A percentile compares a stretch with the other conserved stretches of the same genome.
Conservation (phyloP, 2,113 vertebrate species). For the Agelaius tricolor region DNA sequence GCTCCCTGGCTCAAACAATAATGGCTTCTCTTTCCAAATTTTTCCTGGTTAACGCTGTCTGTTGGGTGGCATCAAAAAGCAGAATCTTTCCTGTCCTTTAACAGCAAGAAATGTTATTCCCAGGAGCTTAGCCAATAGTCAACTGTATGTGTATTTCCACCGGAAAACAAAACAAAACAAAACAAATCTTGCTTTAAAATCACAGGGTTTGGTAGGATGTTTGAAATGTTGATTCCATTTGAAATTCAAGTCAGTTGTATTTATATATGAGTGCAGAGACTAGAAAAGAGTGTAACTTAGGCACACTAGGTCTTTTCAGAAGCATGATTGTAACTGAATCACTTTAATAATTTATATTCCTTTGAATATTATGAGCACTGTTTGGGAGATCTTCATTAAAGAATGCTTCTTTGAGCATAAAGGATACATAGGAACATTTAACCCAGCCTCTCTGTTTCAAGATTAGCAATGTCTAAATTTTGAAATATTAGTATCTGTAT, state of each 20-base stretch:
- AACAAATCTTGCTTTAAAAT: neutral
- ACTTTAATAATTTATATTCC: neutral
- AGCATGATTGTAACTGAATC: neutral
- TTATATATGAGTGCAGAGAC: neutral
- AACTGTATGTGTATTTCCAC: neutral
- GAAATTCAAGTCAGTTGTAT: neutral
- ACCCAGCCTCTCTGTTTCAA: neutral
- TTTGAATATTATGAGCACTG: neutral
- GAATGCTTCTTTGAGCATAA: neutral
- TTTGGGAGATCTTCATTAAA: neutral
- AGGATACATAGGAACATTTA: neutral
- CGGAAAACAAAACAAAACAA: neutral
- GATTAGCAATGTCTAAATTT: neutral
- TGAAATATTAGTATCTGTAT: neutral
- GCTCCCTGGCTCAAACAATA: neutral
- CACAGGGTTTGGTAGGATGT: neutral
- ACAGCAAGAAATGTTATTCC: neutral
- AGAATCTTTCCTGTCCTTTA: neutral
- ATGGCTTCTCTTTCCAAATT: neutral
- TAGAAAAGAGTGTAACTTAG: neutral
- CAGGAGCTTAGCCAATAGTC: neutral
- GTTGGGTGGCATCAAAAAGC: neutral
- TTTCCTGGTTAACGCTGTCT: neutral
- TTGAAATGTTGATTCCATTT: neutral
- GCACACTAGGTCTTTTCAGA: neutral